phyloP scores from a whole-genome alignment of 37 sponge, comb jelly and placozoan genomes.

The Corticium candelabrum region DNA sequence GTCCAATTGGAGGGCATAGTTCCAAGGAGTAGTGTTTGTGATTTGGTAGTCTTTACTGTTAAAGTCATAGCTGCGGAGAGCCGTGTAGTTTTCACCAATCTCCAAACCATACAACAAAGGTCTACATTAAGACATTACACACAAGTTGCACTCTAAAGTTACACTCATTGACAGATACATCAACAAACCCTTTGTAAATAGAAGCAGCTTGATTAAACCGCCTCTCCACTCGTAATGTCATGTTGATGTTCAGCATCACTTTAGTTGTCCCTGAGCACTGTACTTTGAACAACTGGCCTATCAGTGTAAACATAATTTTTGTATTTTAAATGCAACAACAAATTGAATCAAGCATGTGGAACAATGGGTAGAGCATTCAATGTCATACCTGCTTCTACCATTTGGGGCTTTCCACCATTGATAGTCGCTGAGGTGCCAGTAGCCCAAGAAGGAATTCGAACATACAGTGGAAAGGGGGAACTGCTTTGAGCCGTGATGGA shows the following conservation, averaged over 20 bases:
- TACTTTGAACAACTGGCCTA: constrained; percentile 11
- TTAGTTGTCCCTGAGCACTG: constrained; percentile 6
- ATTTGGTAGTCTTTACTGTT: constrained; percentile 51
- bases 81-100: constrained; percentile 46
- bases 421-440: constrained; percentile 13
- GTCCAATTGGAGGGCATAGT: constrained; percentile 43
- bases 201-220: constrained; percentile 57
- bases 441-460: constrained; percentile 65
- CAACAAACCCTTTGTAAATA: constrained; percentile 38
- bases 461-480: neutral
- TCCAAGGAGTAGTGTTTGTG: constrained; percentile 38
- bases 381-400: neutral
- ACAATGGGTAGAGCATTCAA: neutral
- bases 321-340: neutral
- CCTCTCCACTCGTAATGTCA: constrained; percentile 26
- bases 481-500: neutral
- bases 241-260: constrained; percentile 14
- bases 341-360: neutral
- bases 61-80: constrained; percentile 32
- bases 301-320: neutral
- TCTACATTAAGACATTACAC: constrained; percentile 8
- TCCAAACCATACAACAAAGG: constrained; percentile 52
- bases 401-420: constrained; percentile 6
- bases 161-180: neutral
- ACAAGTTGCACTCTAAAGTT: too few species aligned